These are phyloP conservation scores for Gymnoscopelus braueri DNA, from an alignment of 2,797 vertebrate species.

Conservation along the genomic window DNA sequence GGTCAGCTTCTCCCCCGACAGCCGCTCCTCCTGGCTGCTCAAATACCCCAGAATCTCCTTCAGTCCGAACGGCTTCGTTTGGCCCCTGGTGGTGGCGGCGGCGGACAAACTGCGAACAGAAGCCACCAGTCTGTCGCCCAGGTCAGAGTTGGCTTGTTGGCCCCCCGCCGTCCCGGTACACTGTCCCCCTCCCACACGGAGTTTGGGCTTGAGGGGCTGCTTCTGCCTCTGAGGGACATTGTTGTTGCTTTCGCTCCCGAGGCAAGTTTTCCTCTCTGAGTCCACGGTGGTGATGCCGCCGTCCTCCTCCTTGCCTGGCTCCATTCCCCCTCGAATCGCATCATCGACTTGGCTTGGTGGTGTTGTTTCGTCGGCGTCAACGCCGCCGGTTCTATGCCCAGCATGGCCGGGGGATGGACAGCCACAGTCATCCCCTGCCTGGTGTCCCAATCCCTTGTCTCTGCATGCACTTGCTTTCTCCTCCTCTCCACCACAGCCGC, in stretches of 20 bases:
- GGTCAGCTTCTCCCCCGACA: constrained; percentile 82
- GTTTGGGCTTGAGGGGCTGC: constrained; percentile 71
- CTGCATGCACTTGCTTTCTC: constrained; percentile 75
- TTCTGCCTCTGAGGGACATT: constrained; percentile 41
- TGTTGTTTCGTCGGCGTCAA: constrained; percentile 22
- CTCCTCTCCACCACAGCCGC: constrained; percentile 57
- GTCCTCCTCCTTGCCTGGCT: constrained; percentile 25
- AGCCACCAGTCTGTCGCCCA: constrained; percentile 75
- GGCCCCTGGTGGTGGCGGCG: constrained; percentile 69
- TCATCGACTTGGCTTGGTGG: constrained; percentile 33
- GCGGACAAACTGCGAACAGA: constrained; percentile 75
- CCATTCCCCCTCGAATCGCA: constrained; percentile 38
- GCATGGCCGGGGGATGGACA: constrained; percentile 39
- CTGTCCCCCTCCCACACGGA: constrained; percentile 54
- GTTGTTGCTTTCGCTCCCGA: constrained; percentile 49
- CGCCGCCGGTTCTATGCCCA: constrained; percentile 24
- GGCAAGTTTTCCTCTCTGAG: constrained; percentile 68
- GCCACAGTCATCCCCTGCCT: constrained; percentile 37
- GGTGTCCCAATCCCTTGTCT: constrained; percentile 63
- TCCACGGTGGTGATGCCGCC: constrained; percentile 29
- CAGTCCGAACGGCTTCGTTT: constrained; percentile 79
- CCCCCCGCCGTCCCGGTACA: constrained; percentile 38
- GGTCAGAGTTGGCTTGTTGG: constrained; percentile 56
- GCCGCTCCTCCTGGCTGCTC: constrained; percentile 80
- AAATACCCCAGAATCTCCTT: constrained; percentile 85